A percentile compares a stretch with the other conserved stretches of the same genome.
Conservation (phyloP, 2,888 invertebrate species). For the Aproaerema taeniolella region DNA sequence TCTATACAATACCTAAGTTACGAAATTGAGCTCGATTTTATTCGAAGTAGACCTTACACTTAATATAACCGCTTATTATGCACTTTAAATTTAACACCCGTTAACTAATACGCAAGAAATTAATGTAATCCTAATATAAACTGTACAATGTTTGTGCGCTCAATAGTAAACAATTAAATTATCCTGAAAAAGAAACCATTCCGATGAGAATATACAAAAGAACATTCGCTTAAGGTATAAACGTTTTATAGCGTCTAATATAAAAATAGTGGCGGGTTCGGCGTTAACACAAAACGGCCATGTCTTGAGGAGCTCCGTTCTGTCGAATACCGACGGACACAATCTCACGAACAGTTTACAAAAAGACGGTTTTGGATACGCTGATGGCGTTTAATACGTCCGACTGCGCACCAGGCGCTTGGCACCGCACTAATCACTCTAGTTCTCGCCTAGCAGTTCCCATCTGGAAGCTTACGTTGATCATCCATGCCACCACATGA, state of each 20-base stretch:
- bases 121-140: constrained; percentile 49
- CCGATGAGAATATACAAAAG: constrained; percentile 50
- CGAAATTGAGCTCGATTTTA: constrained; percentile 74
- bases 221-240: constrained; percentile 50
- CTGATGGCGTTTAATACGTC: constrained; percentile 55
- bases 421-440: constrained; percentile 70
- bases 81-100: constrained; percentile 33
- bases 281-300: constrained; percentile 52
- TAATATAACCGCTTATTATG: constrained; percentile 36
- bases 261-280: constrained; percentile 66
- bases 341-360: constrained; percentile 55
- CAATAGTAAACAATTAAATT: constrained; percentile 65
- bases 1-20: constrained; percentile 63
- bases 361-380: constrained; percentile 70
- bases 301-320: constrained; percentile 42
- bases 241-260: constrained; percentile 59
- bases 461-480: constrained; percentile 61
- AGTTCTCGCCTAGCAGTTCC: constrained; percentile 66
- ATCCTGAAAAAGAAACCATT: constrained; percentile 52
- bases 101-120: constrained; percentile 47
- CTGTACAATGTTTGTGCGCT: constrained; percentile 74
- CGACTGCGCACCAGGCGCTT: constrained; percentile 59
- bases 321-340: constrained; percentile 63
- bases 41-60: constrained; percentile 66
- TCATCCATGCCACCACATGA: constrained; percentile 78